Base-by-base conservation (phyloP, 1,140 invertebrate genomes). In the Potamilus streckersoni region DNA sequence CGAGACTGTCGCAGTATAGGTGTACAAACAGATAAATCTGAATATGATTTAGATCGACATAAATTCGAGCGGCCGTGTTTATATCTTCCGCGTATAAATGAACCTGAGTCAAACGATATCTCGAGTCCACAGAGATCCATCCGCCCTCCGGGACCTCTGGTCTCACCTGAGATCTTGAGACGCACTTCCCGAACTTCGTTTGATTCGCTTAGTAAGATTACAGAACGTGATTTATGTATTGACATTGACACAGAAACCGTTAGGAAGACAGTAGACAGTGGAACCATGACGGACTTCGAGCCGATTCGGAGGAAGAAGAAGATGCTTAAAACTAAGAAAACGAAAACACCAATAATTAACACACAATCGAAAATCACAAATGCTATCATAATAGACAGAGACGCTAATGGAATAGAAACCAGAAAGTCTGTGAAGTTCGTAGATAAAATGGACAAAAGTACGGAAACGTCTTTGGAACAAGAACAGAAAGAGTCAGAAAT, bases 361-460 rank as follows among this genome's bases (percentile, higher is more conserved):
- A 77, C 49, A 71, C 72, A 55, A 72, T 77, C 49, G 75, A 72
- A 4, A 71, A 73, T 17, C 64, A 72, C n/a, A 71, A 64, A 68
- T 67, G 23, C 4, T 20, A n/a, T 20, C 70, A 72, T 27, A 65
- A 1, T 59, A 71, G 15, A 77, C 75, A 60, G 72, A 72, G 75
- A 77, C 75, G 1, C 63, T 72, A 2, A 16, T 23, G 12, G 56
- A 23, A 17, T 57, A 57, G 3, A 71, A 16, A 16, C 58, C 27
- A 6, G 17, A 55, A 55, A 69, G 38, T 58, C 63, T 49, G 38
- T 49, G 38, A 49, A 49, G 38, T 49, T 49, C 16, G 63, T 6
- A 12, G 17, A 74, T 19, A 58, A 56, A 55, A n/a, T 38, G 61
- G 58, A 23, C 27, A 61, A 72, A 61, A 67, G 68, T 67, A 61